phyloP scores from a whole-genome alignment of 2,113 vertebrate species.

The Vombatus ursinus region DNA sequence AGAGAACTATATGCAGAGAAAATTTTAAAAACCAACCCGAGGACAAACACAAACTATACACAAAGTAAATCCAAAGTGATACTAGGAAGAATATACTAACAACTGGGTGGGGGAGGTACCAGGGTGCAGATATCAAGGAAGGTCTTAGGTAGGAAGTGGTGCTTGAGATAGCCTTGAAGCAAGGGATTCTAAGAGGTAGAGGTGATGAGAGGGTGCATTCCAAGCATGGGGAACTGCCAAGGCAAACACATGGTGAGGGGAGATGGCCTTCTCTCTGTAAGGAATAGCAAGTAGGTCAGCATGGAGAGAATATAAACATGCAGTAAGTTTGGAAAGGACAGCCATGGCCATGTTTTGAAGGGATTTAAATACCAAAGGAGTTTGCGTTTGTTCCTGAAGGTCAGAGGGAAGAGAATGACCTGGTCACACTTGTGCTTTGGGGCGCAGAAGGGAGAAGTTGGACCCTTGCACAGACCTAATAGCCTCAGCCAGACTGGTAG shows the following conservation, averaged over 20 bases:
- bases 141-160: too few relatives aligned
- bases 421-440: too few relatives aligned
- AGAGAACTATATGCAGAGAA: not conserved
- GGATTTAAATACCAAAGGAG: not conserved
- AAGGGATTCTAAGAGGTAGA: too few relatives aligned
- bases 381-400: not conserved
- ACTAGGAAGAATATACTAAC: not conserved
- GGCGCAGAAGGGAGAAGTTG: not conserved
- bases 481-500: not conserved
- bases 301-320: not conserved
- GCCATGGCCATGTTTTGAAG: not conserved
- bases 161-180: too few relatives aligned
- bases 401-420: too few relatives aligned
- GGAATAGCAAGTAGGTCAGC: not conserved
- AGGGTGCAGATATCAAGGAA: too few relatives aligned
- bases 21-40: not conserved
- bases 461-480: not conserved
- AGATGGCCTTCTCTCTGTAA: not conserved
- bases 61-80: not conserved
- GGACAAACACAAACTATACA: not conserved
- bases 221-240: too few relatives aligned
- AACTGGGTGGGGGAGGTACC: too few relatives aligned
- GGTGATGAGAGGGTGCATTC: too few relatives aligned
- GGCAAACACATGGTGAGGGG: too few relatives aligned
- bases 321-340: too few relatives aligned